Evolutionary conservation across 1,140 invertebrate genomes (phyloP), one percentile per base, ranked within the genome.

Genomic region (Atta colombica): DNA sequence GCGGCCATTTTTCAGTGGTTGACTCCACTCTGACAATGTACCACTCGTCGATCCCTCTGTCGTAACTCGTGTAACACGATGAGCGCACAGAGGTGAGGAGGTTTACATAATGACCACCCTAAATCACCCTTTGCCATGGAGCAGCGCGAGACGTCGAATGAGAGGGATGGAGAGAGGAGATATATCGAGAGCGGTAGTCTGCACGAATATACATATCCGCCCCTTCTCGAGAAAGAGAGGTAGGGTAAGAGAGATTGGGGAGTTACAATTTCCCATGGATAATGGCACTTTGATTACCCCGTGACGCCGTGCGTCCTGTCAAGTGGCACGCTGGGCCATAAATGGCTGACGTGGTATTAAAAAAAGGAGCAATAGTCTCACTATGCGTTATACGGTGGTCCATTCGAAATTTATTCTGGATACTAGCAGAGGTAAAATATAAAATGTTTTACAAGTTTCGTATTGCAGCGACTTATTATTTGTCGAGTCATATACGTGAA

Each of bases 221-320:
- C 80, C 80, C 53, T 82, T 39, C 14, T 82, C 80, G 68, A 82
- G 65, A 80, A 35, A 14, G 35, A 45, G 53, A 85, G 82, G 66
- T 63, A 88, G 61, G 53, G 77, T 85, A 55, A 87, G 53, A 66
- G 53, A 82, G 71, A 90, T 84, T 71, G 81, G 85, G 89, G 93
- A 92, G 93, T 93, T 94, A 93, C 92, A 91, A 94, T 95, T 95
- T 94, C 94, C 94, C 94, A 95, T 95, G 94, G 94, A 94, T 95
- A 95, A 95, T 95, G 92, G 93, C 89, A 94, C 94, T 95, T 95
- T 95, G 94, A 95, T 95, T 95, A 95, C 93, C 92, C 92, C 92
- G 92, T 94, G 92, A 94, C 92, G 93, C 92, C 92, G 90, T 93
- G 91, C 87, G 92, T 94, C 90, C 91, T 90, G 92, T 94, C 93